phyloP scores from a whole-genome alignment of 2,797 vertebrate genomes.

The Eidolon dupreanum region DNA sequence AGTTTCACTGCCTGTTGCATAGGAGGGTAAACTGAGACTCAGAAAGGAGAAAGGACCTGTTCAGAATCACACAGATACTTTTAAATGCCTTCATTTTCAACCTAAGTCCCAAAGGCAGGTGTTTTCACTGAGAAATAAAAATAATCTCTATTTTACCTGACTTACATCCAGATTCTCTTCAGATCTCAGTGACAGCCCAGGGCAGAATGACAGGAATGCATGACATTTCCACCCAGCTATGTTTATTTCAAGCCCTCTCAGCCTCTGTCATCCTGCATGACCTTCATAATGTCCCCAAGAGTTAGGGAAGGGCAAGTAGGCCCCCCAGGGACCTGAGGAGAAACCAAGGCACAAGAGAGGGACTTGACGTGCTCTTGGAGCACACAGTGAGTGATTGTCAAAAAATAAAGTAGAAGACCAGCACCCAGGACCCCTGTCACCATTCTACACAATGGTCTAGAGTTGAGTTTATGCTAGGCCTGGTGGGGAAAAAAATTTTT shows the following conservation, averaged over 20 bases:
- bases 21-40: background rate
- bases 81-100: background rate
- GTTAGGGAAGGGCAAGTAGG: background rate
- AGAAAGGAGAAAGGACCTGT: background rate
- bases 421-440: background rate
- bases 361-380: background rate
- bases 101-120: background rate
- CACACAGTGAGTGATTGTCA: background rate
- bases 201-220: fast-evolving
- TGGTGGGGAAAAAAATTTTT: background rate
- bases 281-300: background rate
- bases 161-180: background rate
- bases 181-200: background rate
- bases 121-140: background rate
- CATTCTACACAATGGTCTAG: background rate
- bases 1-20: background rate
- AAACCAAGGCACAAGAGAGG: background rate
- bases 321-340: background rate
- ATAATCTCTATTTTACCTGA: background rate
- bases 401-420: background rate
- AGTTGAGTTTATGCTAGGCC: background rate
- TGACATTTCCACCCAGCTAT: fast-evolving
- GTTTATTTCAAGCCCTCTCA: background rate
- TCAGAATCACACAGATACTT: background rate
- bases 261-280: fast-evolving